Conservation (phyloP, 2,113 vertebrate species). For the Sinocyclocheilus maitianheensis region DNA sequence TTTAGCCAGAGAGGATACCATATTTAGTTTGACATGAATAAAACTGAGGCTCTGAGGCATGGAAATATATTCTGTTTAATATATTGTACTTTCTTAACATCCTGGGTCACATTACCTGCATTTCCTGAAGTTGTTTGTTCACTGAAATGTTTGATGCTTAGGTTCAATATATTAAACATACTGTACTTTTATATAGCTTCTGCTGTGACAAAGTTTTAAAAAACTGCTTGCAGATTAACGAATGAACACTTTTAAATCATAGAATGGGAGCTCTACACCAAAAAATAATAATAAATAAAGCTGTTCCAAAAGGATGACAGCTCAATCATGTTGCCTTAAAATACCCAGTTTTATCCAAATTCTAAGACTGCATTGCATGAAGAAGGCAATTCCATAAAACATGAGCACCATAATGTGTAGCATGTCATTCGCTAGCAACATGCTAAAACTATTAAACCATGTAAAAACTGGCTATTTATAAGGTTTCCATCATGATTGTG, state of each 20-base stretch:
- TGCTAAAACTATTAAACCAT: not conserved
- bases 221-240: too few relatives aligned
- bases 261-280: too few relatives aligned
- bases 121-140: not conserved
- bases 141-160: not conserved
- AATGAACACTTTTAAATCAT: not conserved
- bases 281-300: not conserved
- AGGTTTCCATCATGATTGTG: not conserved
- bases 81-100: not conserved
- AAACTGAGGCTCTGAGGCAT: not conserved
- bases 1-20: not conserved
- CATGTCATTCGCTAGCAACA: not conserved
- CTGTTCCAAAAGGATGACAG: not conserved
- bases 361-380: too few relatives aligned
- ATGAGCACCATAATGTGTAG: not conserved
- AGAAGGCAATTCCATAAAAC: not conserved
- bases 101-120: not conserved
- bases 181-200: not conserved
- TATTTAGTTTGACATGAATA: not conserved
- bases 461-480: not conserved
- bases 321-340: not conserved
- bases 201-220: not conserved
- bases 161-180: not conserved
- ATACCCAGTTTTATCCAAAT: too few relatives aligned
- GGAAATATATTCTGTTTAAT: not conserved